A percentile compares a stretch with the other conserved stretches of the same genome.
These are phyloP conservation scores for Oophaga pumilio DNA, from an alignment of 2,113 vertebrate species.

Conservation along the genomic window DNA sequence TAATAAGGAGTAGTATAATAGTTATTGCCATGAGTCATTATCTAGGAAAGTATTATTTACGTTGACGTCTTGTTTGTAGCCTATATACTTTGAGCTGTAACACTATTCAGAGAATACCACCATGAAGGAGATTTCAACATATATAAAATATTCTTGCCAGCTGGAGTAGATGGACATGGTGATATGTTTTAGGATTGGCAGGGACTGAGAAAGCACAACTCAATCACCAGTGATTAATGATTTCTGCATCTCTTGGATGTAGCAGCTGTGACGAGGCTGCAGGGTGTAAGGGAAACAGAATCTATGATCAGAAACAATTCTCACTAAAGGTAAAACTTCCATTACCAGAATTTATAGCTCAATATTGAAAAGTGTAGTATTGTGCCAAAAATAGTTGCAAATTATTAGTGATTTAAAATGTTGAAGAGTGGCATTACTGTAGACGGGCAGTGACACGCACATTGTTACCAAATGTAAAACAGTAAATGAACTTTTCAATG, in stretches of 20 bases:
- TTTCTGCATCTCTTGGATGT: background rate
- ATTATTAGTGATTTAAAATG: no score
- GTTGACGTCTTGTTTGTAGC: background rate
- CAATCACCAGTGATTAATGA: conserved; percentile 29
- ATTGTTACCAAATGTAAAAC: no score
- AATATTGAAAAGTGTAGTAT: background rate
- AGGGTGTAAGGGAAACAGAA: background rate
- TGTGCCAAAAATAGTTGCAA: background rate
- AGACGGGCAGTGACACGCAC: no score
- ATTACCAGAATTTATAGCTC: background rate
- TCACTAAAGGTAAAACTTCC: background rate
- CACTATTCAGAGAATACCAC: background rate
- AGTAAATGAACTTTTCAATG: no score
- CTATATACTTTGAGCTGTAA: background rate
- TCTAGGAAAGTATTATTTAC: no score
- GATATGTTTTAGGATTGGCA: conserved; percentile 19
- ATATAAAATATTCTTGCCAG: background rate
- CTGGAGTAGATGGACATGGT: background rate
- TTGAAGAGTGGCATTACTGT: no score
- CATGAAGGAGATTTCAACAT: background rate
- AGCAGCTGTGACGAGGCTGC: conserved; percentile 29
- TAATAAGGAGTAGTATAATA: background rate
- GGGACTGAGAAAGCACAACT: background rate
- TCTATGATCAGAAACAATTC: conserved; percentile 22
- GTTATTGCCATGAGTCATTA: background rate